A percentile compares a stretch with the other conserved stretches of the same genome.
Conservation (phyloP, 2,113 vertebrate species). For the Melanostigma gelatinosum region DNA sequence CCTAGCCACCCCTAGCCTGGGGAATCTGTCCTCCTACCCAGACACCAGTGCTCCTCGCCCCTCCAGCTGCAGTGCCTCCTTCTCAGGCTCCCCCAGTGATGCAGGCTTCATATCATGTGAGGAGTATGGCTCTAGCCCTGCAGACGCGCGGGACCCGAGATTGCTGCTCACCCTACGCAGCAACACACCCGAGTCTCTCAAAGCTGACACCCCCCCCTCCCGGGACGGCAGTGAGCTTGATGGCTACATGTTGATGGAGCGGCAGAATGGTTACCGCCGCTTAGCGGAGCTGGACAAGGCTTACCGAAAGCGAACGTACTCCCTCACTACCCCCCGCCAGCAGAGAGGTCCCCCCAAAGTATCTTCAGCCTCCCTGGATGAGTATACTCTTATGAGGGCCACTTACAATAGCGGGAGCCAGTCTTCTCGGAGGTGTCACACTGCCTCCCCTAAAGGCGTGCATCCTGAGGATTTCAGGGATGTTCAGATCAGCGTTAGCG, state of each 20-base stretch:
- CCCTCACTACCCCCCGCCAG: constrained; percentile 90
- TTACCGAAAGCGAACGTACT: constrained; percentile 92
- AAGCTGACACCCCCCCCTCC: constrained; percentile 87
- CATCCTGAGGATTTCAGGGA: constrained; percentile 93
- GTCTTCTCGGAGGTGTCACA: constrained; percentile 84
- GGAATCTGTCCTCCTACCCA: constrained; percentile 87
- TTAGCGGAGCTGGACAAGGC: constrained; percentile 82
- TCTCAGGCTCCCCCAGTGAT: constrained; percentile 93
- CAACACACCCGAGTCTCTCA: constrained; percentile 92
- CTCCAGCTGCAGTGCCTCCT: constrained; percentile 92
- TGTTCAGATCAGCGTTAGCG: constrained; percentile 85
- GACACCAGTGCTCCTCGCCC: constrained; percentile 86
- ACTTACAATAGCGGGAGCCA: constrained; percentile 85
- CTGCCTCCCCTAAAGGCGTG: constrained; percentile 87
- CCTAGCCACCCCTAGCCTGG: constrained; percentile 82
- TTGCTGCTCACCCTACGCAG: constrained; percentile 83
- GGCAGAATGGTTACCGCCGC: constrained; percentile 75
- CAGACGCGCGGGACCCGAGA: constrained; percentile 83
- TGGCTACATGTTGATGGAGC: constrained; percentile 94
- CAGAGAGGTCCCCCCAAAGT: constrained; percentile 88
- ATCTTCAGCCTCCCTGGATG: constrained; percentile 94
- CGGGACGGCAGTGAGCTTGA: constrained; percentile 86
- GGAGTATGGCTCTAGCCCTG: constrained; percentile 93
- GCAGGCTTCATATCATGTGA: constrained; percentile 94
- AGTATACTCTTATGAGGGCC: constrained; percentile 94